phyloP scores from a whole-genome alignment of 2,888 invertebrate genomes.

The Leptodirus hochenwartii region DNA sequence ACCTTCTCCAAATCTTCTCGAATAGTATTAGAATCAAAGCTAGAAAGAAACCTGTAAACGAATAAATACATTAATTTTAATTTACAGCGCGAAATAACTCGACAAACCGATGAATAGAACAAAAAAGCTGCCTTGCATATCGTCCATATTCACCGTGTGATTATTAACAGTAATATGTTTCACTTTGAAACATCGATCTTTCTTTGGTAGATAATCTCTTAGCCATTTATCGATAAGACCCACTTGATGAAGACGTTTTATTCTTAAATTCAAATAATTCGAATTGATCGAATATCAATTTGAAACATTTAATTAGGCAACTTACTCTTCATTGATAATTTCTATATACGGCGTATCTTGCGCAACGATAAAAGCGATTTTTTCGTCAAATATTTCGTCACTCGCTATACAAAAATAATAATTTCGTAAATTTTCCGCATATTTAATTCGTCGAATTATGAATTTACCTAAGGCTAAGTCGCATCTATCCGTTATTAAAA shows the following conservation, averaged over 20 bases:
- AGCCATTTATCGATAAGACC: conserved; percentile 77
- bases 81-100: background rate
- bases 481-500: conserved; percentile 45
- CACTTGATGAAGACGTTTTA: conserved; percentile 64
- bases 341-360: conserved; percentile 58
- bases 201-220: conserved; percentile 52
- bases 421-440: conserved; percentile 1
- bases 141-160: conserved; percentile 72
- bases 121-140: conserved; percentile 88
- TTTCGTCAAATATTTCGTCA: conserved; percentile 67
- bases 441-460: background rate
- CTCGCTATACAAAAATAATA: conserved; percentile 1
- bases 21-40: conserved; percentile 27
- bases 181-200: conserved; percentile 61
- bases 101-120: conserved; percentile 57
- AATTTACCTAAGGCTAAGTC: conserved; percentile 50
- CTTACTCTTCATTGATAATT: conserved; percentile 63
- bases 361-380: conserved; percentile 58
- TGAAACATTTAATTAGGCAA: conserved; percentile 14
- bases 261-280: conserved; percentile 29
- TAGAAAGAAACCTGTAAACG: conserved; percentile 29
- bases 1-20: conserved; percentile 30
- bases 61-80: conserved; percentile 1
- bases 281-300: background rate
- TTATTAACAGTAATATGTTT: conserved; percentile 48